Conservation (phyloP, 2,888 invertebrate genomes). For the Macrosoma leucophasiata region DNA sequence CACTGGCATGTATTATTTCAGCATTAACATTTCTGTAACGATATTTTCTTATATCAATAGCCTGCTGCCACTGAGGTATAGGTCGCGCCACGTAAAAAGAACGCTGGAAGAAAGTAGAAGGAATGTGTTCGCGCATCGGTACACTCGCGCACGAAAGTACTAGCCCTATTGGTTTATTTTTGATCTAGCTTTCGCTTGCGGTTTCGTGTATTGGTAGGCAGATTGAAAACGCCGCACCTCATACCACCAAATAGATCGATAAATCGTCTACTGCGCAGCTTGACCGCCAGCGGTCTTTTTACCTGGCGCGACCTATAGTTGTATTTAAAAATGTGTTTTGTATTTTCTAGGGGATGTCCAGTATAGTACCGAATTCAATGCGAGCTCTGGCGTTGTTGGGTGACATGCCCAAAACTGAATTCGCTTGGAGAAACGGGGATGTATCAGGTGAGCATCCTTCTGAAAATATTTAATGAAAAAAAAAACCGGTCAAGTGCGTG, state of each 20-base stretch:
- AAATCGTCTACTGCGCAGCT: background rate
- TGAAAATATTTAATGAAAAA: too few relatives aligned
- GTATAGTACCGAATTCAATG: slow-evolving; percentile 44
- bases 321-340: background rate
- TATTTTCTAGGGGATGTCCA: slow-evolving; percentile 38
- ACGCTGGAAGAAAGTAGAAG: too few relatives aligned
- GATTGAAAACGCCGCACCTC: background rate
- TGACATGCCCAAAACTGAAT: slow-evolving; percentile 35
- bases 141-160: background rate
- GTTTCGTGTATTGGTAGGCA: background rate
- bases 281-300: background rate
- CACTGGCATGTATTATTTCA: background rate
- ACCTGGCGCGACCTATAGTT: background rate
- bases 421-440: too few relatives aligned
- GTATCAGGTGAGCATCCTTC: too few relatives aligned
- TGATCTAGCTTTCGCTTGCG: background rate
- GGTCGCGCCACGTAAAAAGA: too few relatives aligned
- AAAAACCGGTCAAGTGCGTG: too few relatives aligned
- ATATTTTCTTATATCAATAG: too few relatives aligned
- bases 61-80: too few relatives aligned
- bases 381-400: slow-evolving; percentile 44
- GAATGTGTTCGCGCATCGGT: too few relatives aligned
- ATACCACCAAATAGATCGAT: background rate
- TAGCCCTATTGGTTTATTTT: background rate
- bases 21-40: background rate